Conservation (phyloP, 2,888 invertebrate species). For the Cosmopolites sordidus region DNA sequence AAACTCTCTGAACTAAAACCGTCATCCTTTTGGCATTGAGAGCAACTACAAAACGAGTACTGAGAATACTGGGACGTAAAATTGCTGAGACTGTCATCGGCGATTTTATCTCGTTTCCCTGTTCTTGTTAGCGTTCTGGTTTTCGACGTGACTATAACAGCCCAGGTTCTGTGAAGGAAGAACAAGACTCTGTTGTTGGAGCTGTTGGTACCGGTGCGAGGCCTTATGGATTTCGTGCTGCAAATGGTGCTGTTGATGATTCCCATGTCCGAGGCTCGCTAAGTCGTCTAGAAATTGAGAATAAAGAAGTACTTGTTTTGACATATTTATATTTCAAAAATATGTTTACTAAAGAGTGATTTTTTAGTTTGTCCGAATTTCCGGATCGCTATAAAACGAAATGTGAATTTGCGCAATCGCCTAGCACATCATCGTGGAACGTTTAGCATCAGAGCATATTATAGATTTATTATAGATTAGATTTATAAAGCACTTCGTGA, state of each 20-base stretch:
- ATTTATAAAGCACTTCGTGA: no score
- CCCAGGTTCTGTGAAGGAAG: slow-evolving; percentile 44
- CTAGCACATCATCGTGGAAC: no score
- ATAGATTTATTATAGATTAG: no score
- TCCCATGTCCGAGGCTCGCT: slow-evolving; percentile 10
- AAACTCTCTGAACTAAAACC: slow-evolving; percentile 32
- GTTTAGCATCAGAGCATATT: no score
- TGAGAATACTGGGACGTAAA: slow-evolving; percentile 38
- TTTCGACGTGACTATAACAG: slow-evolving; percentile 40
- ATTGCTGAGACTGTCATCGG: slow-evolving; percentile 31
- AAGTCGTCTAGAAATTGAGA: no score
- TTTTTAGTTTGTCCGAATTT: no score
- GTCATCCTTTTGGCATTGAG: slow-evolving; percentile 42
- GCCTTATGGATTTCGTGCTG: no score
- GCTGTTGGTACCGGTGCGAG: neutral
- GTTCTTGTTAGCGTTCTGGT: slow-evolving; percentile 27
- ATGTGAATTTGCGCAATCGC: no score
- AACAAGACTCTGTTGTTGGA: slow-evolving; percentile 37
- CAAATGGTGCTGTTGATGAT: slow-evolving; percentile 7
- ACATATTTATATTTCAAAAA: no score
- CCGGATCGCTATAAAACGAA: no score
- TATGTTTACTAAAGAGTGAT: no score
- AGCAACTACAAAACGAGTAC: slow-evolving; percentile 44
- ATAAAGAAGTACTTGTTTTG: no score
- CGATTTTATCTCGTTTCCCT: slow-evolving; percentile 10